Base-by-base conservation (phyloP, 30 jellyfish, hydroid and myxozoan genomes). In the Aurelia coerulea region DNA sequence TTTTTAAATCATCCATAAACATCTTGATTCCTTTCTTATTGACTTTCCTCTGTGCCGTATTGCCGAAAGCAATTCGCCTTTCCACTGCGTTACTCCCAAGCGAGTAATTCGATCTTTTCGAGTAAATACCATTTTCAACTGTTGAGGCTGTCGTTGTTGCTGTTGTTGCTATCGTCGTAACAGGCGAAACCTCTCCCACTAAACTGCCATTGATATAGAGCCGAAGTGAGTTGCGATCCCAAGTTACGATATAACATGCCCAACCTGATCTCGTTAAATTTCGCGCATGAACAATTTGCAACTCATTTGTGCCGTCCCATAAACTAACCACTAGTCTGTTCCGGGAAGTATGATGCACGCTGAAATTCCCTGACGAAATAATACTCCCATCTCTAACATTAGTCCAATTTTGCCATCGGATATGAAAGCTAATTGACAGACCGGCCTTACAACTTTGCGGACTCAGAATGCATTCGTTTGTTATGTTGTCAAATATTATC, bases 391-490 rank as follows among this genome's bases (percentile, higher is more conserved):
- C 52, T 33, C 39, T 18, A 16, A 46, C 75, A 10, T 53, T 65
- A 4, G 34, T 83, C 73, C 66, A 41, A 19, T 59, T 19, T 46
- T 34, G 92, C 73, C 76, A 68, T 33, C 65, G 62, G 15, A 83
- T 68, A 5, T 49, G 68, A 34, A 83, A 71, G 42, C 80, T 71
- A 12, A 83, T 15, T 1, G 85, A 68, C 7, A 83, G 78, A 33
- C 92, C 92, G 62, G 56, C 19, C 78, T 42, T 33, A 64, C 92
- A 83, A 10, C 14, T 10, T 75, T 66, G 51, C 17, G 92, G 92
- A 62, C 15, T 62, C 10, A 58, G 46, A 49, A 72, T 35, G 49
- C 92, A 83, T 8, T n/a, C 53, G 46, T 65, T 65, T 1, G 92
- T 83, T 73, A 62, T 52, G 56, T 83, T 71, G 29, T 60, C 78